Percentiles rank a stretch among this genome's conserved stretches.
These are phyloP conservation scores for Chamaetylas fuelleborni DNA, from an alignment of 2,113 vertebrate genomes.

Conservation along the genomic window DNA sequence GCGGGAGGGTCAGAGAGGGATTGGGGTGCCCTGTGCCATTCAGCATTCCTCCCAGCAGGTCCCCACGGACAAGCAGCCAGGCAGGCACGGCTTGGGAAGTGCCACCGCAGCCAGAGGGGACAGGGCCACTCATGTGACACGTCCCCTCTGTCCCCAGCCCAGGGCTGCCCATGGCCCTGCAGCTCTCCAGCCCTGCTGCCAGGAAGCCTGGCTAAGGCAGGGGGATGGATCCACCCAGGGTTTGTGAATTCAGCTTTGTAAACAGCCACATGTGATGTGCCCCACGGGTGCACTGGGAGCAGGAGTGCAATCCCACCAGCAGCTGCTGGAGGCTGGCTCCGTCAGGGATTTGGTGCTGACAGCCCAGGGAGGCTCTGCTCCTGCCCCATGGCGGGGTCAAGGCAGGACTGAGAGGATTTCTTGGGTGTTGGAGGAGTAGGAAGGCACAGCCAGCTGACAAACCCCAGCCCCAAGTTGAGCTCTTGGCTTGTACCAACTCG, in stretches of 20 bases:
- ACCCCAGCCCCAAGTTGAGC: not conserved
- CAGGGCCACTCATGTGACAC: not conserved
- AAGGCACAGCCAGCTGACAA: not conserved
- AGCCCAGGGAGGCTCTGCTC: not conserved
- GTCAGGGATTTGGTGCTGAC: not conserved
- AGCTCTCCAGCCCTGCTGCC: not conserved
- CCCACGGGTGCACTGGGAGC: not conserved
- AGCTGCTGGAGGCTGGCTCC: not conserved
- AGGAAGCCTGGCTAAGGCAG: not conserved
- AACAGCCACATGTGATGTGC: rapidly evolving
- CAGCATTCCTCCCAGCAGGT: not conserved
- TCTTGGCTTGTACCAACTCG: not conserved
- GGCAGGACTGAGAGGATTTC: not conserved
- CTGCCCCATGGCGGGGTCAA: not conserved
- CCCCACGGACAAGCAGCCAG: not conserved
- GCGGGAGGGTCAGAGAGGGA: not conserved
- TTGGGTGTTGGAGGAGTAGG: not conserved
- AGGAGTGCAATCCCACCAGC: not conserved
- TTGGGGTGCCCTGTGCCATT: not conserved
- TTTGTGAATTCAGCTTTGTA: not conserved
- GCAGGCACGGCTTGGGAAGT: not conserved
- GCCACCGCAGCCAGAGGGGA: rapidly evolving
- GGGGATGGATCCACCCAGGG: not conserved
- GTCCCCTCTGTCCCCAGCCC: not conserved
- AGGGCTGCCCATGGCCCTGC: not conserved